Base-by-base conservation (phyloP, 2,888 invertebrate genomes). In the Sturmia bella region DNA sequence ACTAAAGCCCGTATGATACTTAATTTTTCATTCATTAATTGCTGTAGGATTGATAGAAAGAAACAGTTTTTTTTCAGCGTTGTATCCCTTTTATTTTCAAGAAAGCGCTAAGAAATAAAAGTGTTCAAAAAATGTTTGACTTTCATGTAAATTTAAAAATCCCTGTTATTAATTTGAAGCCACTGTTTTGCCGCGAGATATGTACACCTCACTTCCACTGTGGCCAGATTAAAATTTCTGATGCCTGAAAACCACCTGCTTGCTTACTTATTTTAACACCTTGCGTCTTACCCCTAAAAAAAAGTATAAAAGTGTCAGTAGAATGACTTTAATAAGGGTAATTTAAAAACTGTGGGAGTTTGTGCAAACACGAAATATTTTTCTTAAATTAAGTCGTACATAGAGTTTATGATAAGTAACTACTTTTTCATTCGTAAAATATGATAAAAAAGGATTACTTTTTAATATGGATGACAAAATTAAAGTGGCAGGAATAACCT, bases 261-360 rank as follows among this genome's bases (percentile, higher is more conserved):
- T 66, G 66, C 21, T n/a, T 45, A 52, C 27, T 41, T 32, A 15
- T 57, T 73, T 69, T 52, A 69, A 66, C 74, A 78, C 74, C 57
- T 78, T 73, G 39, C 19, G 52, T 41, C 70, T 54, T 32, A 50
- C 24, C 37, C 19, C n/a, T 39, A 17, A 37, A 52, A n/a, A 57
- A 32, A 15, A 3, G n/a, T 39, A 19, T 50, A 39, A 63, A 37
- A 13, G 0, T 21, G 43, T 12, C 45, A 39, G 56, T 3, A 19
- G 19, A 12, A 21, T 37, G 27, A 17, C 19, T 64, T 45, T 82
- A 78, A 78, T 78, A 52, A 78, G 64, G 73, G 41, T 43, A 78
- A 78, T 82, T 82, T 70, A 78, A 68, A 82, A 82, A 82, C 82
- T 78, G 70, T 74, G 32, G 82, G 69, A 52, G 77, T 69, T 73